Percentiles rank a stretch among this genome's conserved stretches.
phyloP scores from a whole-genome alignment of 2,888 invertebrate genomes.

The Microdon myrmicae region DNA sequence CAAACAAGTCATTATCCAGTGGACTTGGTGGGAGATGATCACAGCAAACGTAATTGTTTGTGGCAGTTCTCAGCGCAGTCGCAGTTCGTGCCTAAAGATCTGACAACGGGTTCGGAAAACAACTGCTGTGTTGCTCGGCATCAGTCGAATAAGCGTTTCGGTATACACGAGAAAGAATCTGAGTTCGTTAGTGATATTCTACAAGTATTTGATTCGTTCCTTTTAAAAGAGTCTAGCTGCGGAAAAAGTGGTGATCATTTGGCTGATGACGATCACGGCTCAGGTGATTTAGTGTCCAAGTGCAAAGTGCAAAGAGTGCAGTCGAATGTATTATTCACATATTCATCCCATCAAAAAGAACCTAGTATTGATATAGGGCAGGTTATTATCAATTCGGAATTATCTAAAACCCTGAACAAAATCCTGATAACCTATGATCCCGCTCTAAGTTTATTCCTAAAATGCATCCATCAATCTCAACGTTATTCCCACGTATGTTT shows the following conservation, averaged over 20 bases:
- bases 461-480: conserved; percentile 15
- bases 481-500: conserved; percentile 7
- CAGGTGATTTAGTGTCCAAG: conserved; percentile 49
- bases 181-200: conserved; percentile 62
- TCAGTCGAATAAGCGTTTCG: conserved; percentile 56
- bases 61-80: conserved; percentile 22
- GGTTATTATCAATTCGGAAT: conserved; percentile 46
- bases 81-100: conserved; percentile 30
- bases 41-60: conserved; percentile 26
- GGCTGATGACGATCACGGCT: conserved; percentile 29
- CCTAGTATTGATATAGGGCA: conserved; percentile 48
- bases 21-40: conserved; percentile 31
- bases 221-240: conserved; percentile 43
- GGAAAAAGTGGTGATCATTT: conserved; percentile 27
- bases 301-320: neutral
- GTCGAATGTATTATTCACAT: neutral
- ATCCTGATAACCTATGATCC: conserved; percentile 55
- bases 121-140: conserved; percentile 40
- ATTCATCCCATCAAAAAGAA: conserved; percentile 23
- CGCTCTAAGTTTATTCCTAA: conserved; percentile 52
- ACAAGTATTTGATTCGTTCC: conserved; percentile 56
- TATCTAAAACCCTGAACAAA: conserved; percentile 56
- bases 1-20: conserved; percentile 21
- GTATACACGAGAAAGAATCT: conserved; percentile 61
- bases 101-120: conserved; percentile 27